phyloP scores from a whole-genome alignment of 2,113 vertebrate genomes.

The Platysternon megacephalum region DNA sequence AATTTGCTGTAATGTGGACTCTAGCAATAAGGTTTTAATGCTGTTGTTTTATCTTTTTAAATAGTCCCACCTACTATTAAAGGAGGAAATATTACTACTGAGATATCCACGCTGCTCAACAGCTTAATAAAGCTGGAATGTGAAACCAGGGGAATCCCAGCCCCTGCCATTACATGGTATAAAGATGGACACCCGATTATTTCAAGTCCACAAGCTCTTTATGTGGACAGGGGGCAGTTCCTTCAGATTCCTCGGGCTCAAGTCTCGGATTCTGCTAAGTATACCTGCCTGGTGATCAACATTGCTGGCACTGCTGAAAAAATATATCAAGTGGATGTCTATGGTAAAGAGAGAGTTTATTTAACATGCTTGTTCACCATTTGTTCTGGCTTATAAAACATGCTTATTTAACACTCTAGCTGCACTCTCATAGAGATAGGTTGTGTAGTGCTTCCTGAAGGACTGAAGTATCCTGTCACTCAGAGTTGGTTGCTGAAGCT shows the following conservation, averaged over 20 bases:
- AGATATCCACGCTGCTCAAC: constrained; percentile 84
- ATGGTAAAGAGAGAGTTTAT: constrained; percentile 79
- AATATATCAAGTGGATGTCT: constrained; percentile 86
- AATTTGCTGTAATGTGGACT: background rate
- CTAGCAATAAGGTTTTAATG: background rate
- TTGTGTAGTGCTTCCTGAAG: background rate
- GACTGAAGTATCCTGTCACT: background rate
- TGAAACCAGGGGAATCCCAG: constrained; percentile 88
- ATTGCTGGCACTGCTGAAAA: constrained; percentile 88
- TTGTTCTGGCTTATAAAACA: background rate
- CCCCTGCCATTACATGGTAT: constrained; percentile 92
- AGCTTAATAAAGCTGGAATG: constrained; percentile 88
- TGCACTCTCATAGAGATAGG: background rate
- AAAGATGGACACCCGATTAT: constrained; percentile 81
- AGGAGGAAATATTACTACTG: constrained; percentile 88
- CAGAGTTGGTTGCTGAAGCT: background rate
- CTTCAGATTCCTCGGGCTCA: constrained; percentile 89
- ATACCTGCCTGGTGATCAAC: constrained; percentile 86
- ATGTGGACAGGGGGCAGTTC: constrained; percentile 88
- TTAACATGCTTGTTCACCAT: background rate
- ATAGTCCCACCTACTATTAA: constrained; percentile 93
- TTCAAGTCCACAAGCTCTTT: constrained; percentile 84
- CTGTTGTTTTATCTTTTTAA: constrained; percentile 36
- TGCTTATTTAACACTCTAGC: background rate
- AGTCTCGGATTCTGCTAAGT: constrained; percentile 86